These are phyloP conservation scores for Brienomyrus longianalis DNA, from an alignment of 2,113 vertebrate genomes.

Conservation along the genomic window DNA sequence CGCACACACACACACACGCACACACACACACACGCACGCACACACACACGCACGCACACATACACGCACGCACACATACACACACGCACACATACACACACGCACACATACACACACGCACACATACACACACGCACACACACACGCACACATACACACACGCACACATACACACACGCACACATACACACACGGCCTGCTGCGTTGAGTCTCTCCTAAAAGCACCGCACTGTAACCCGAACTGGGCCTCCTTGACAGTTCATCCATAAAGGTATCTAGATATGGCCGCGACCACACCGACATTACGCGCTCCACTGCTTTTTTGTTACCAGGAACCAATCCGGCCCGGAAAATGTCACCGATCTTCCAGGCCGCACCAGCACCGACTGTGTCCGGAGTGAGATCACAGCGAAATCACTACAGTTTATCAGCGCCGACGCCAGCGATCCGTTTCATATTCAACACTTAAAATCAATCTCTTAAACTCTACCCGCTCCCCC, in stretches of 20 bases:
- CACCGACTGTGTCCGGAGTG: neutral
- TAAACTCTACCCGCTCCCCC: neutral
- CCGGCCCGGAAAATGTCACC: neutral
- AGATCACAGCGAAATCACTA: neutral
- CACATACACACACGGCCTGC: neutral
- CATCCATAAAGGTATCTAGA: neutral
- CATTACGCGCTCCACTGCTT: neutral
- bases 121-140: neutral
- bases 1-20: too few relatives aligned
- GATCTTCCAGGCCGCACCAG: neutral
- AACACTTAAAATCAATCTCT: neutral
- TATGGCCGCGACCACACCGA: neutral
- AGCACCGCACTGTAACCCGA: neutral
- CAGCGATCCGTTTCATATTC: neutral
- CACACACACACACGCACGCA: too few relatives aligned
- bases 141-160: neutral
- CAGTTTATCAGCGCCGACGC: neutral
- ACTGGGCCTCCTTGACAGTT: neutral
- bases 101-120: too few relatives aligned
- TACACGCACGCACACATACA: neutral
- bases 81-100: neutral
- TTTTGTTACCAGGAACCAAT: neutral
- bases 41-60: too few relatives aligned
- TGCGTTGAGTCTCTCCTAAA: neutral
- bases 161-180: neutral